Evolutionary conservation across 2,888 invertebrate species (phyloP), one percentile per base, ranked within the genome.

Genomic region (Notodonta ziczac): DNA sequence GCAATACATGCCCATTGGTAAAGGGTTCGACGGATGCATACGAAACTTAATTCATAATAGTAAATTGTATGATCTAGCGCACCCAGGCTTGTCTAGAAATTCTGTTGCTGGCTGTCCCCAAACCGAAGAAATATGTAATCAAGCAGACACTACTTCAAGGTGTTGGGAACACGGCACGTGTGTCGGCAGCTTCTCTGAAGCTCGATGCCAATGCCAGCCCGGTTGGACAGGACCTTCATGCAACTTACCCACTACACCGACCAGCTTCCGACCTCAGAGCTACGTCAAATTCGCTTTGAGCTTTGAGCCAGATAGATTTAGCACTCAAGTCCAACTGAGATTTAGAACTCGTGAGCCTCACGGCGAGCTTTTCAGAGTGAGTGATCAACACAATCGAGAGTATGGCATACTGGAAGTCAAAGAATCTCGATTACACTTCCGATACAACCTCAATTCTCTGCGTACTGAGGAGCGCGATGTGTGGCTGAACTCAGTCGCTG

Each of bases 271-370:
- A 82, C 96, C 97, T 0, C 97, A 98, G 86, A 98, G 98, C 72
- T 99, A 98, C 87, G 98, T 99, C n/a, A 98, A 98, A 86, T 99
- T 99, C 86, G 98, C 98, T 2, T 92, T 99, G 44, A 98, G 98
- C 76, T 98, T 98, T 84, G 98, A 98, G 83, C 98, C 98, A 0
- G 98, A 98, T 81, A 95, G 97, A 74, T 98, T 98, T 82, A 97
- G 97, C 59, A 98, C 98, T 0, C 98, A 98, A 89, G 96, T 99
- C 69, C 98, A 99, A 87, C 92, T 99, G 59, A 94, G 98, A 74
- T 99, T 99, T 94, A 95, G 99, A 69, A 99, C 99, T 0, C 95
- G 98, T 42, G 98, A 99, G 87, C 97, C 97, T 64, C 97, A 97
- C 78, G 99, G 99, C 0, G 98, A 99, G 89, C 94, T 99, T 40